phyloP scores from a whole-genome alignment of 2,113 vertebrate genomes.

The Lanius collurio region DNA sequence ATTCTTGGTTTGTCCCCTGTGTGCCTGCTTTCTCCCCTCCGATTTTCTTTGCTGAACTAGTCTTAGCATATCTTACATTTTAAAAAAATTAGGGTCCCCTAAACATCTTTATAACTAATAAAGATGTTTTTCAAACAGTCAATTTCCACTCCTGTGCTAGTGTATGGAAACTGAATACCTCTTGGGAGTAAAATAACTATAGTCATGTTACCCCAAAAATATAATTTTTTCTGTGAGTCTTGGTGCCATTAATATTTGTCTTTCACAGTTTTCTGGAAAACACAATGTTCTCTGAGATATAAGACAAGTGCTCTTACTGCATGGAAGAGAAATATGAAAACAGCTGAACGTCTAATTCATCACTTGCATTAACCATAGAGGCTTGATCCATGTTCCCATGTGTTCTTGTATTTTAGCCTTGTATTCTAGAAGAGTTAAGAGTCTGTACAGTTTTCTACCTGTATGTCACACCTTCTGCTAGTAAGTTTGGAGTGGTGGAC shows the following conservation, averaged over 20 bases:
- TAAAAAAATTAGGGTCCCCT: neutral
- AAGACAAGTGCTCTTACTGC: neutral
- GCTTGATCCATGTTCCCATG: neutral
- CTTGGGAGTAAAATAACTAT: neutral
- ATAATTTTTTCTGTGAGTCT: neutral
- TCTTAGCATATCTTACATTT: neutral
- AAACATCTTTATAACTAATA: neutral
- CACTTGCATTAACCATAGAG: neutral
- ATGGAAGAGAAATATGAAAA: neutral
- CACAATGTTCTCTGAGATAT: neutral
- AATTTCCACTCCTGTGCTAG: neutral
- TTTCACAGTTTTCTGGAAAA: neutral
- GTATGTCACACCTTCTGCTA: neutral
- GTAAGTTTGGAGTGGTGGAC: neutral
- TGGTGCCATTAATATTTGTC: neutral
- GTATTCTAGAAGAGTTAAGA: neutral
- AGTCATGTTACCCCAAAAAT: neutral
- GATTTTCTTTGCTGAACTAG: neutral
- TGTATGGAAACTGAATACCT: neutral
- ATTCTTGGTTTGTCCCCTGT: neutral
- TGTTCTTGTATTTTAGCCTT: neutral
- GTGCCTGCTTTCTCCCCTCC: neutral
- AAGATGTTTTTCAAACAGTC: neutral
- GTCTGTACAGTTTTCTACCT: neutral
- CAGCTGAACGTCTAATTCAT: neutral